Evolutionary conservation across 2,888 invertebrate species (phyloP), one percentile per base, ranked within the genome.

Genomic region (Caenorhabditis sp.): DNA sequence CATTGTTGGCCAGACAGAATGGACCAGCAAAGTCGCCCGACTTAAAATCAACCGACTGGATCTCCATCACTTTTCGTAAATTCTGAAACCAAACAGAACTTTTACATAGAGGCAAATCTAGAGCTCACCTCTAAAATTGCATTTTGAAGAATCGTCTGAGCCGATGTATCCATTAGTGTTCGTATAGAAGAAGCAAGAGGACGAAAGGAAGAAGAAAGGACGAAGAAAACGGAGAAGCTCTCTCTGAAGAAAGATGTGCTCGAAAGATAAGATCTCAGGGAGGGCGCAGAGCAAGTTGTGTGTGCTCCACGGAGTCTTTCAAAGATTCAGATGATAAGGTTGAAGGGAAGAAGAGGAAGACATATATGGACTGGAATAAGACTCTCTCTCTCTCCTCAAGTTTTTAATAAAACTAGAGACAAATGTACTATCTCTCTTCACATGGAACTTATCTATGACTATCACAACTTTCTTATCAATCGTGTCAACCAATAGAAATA

Each of bases 21-120:
- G 84, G 59, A 47, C 64, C 56, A 68, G 58, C 51, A 54, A 64
- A 61, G 79, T 86, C 85, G 0, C 86, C 86, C 41, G 69, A 79
- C 41, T 58, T 63, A 35, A 83, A 75, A 49, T 82, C 82, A 8
- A 51, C 49, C 19, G 14, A 24, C 0, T 41, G 8, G 16, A 26
- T 2, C 0, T 47, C 28, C 59, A 59, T 59, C 10, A 38, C 16
- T 35, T 47, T 63, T 44, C 24, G 19, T n/a, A 77, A 10, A 6
- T 22, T 51, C 77, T 77, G 61, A n/a, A 77, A 75, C 28, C 8
- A n/a, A 51, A 51, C 12, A 22, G 3, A 4, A 10, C 10, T 24
- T 12, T 14, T 31, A 2, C 6, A n/a, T 12, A 12, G 12, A 38
- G 12, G 2, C 38, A 10, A 4, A 63, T 49, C 5, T n/a, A 8